Base-by-base conservation (phyloP, 2,888 invertebrate species). In the Harpalus rufipes region DNA sequence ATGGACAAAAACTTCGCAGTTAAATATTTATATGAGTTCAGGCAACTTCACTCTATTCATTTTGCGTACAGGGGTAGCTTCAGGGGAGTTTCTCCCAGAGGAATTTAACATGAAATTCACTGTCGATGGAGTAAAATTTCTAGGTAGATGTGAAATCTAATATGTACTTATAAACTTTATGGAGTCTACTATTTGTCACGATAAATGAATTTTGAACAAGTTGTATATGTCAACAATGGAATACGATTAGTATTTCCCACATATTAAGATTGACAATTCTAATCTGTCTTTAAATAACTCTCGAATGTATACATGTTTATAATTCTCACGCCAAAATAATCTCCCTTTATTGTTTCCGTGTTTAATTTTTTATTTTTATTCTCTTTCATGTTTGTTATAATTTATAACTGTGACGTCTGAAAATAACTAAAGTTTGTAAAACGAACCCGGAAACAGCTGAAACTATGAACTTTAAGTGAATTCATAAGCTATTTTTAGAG, bases 401-500 rank as follows among this genome's bases (percentile, higher is more conserved):
- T 14, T 74, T 74, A 74, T 74, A 16, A 44, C 72, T 41, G 72
- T 74, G 44, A 74, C 72, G 41, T 44, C 72, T 74, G 44, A 74
- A 74, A 74, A 74, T 74, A 74, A 68, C 44, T 68, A 12, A 12
- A 39, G 68, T 68, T 14, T 74, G 44, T 41, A 74, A 44, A 44
- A 18, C 18, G 41, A 14, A 74, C 72, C 72, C 41, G 72, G 72
- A 74, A 74, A 44, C 18, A 25, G 44, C 25, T 63, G 16, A 74
- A 44, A 74, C 44, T 44, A 74, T 74, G 72, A 74, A 74, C 72
- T 74, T 74, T 16, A 21, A 44, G 44, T 74, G 72, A 74, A 44
- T 74, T 44, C 44, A 74, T 16, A 0, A 44, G 14, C 72, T 74
- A 74, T 74, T 74, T 44, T 74, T 44, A 74, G 68, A 41, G n/a